Percentiles rank a stretch among this genome's conserved stretches.
phyloP scores from a whole-genome alignment of 2,888 invertebrate genomes.

The Orchesella flavescens region DNA sequence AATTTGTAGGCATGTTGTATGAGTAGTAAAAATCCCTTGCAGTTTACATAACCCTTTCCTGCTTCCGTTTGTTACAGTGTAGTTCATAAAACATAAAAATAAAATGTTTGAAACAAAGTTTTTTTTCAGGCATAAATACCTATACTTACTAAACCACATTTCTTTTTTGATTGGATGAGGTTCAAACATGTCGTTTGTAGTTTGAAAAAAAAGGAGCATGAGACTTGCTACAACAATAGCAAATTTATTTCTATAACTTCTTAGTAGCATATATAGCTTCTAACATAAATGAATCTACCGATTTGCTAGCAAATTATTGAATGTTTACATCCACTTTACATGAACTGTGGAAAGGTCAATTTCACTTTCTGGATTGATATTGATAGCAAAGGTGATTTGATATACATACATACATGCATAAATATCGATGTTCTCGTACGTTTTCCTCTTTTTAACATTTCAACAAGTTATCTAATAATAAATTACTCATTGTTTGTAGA shows the following conservation, averaged over 20 bases:
- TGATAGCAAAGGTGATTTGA: not conserved
- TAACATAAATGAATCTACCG: not conserved
- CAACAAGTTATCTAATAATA: constrained; percentile 31
- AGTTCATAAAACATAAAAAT: too few species aligned
- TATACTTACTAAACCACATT: too few species aligned
- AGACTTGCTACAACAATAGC: not conserved
- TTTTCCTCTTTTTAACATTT: constrained; percentile 6
- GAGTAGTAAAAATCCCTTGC: not conserved
- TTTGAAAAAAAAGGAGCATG: not conserved
- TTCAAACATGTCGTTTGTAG: constrained; percentile 1
- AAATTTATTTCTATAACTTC: not conserved
- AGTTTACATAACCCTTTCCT: constrained; percentile 34
- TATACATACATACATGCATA: not conserved
- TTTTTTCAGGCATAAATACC: too few species aligned
- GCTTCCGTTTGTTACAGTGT: constrained; percentile 22
- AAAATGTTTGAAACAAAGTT: too few species aligned
- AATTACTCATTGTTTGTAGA: constrained; percentile 13
- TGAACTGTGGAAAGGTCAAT: constrained; percentile 38
- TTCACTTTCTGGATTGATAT: constrained; percentile 36
- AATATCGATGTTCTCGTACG: not conserved
- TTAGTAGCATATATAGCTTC: not conserved
- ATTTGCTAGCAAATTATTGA: constrained; percentile 2
- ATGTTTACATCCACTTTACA: not conserved
- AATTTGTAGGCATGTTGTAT: too few species aligned
- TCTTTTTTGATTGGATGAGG: not conserved